These are phyloP conservation scores for Crotalus horridus DNA, from an alignment of 2,113 vertebrate genomes.

Conservation along the genomic window DNA sequence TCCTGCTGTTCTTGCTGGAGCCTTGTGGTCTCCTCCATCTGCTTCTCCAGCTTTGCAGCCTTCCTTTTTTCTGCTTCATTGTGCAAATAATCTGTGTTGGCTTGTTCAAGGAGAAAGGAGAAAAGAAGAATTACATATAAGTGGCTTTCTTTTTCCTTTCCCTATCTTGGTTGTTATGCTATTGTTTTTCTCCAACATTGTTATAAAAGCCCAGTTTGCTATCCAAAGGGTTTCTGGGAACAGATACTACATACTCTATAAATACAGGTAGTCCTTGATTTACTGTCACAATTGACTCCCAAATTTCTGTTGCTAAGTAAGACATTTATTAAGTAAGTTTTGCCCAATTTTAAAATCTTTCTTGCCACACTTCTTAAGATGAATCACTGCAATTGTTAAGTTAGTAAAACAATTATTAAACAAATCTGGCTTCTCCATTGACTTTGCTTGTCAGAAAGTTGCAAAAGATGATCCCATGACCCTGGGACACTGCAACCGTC, in stretches of 20 bases:
- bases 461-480: neutral
- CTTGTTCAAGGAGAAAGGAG: conserved; percentile 13
- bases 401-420: neutral
- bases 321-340: neutral
- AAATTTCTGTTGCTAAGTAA: neutral
- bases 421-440: neutral
- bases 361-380: neutral
- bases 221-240: neutral
- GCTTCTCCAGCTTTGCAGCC: neutral
- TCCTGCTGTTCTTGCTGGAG: conserved; percentile 54
- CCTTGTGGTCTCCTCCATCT: neutral
- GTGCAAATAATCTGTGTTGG: neutral
- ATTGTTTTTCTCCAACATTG: neutral
- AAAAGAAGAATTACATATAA: neutral
- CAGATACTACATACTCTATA: neutral
- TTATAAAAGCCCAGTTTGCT: neutral
- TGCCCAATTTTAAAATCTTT: neutral
- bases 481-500: neutral
- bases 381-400: neutral
- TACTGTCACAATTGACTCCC: neutral
- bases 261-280: neutral
- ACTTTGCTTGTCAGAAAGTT: neutral
- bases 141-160: neutral
- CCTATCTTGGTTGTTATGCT: neutral
- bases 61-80: conserved; percentile 35